phyloP scores from a whole-genome alignment of 2,888 invertebrate species.

The Polietes domitor region DNA sequence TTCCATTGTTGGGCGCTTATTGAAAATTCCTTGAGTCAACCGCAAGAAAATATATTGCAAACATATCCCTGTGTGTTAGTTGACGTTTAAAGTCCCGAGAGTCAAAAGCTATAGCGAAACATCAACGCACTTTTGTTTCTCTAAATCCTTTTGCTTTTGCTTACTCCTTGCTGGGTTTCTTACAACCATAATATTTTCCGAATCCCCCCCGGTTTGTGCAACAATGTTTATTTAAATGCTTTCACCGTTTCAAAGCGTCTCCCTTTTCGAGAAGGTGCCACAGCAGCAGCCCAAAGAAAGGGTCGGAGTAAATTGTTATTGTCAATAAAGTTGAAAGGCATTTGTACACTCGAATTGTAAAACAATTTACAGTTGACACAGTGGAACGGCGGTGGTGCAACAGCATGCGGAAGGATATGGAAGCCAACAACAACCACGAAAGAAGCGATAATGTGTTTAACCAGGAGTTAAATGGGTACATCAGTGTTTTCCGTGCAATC shows the following conservation, averaged over 20 bases:
- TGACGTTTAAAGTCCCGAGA: background rate
- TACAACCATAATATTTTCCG: slow-evolving; percentile 49
- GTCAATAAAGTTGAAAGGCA: slow-evolving; percentile 52
- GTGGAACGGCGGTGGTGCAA: background rate
- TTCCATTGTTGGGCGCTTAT: slow-evolving; percentile 54
- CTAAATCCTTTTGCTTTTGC: background rate
- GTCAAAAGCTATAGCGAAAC: slow-evolving; percentile 6
- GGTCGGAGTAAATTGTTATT: slow-evolving; percentile 21
- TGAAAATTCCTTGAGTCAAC: slow-evolving; percentile 65
- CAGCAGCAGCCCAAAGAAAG: background rate
- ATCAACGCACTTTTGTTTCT: background rate
- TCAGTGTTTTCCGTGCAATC: slow-evolving; percentile 41
- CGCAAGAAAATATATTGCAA: slow-evolving; percentile 59
- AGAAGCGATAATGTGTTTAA: slow-evolving; percentile 48
- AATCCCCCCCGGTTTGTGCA: slow-evolving; percentile 3
- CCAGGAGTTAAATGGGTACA: slow-evolving; percentile 9
- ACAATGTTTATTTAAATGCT: slow-evolving; percentile 41
- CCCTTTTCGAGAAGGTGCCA: background rate
- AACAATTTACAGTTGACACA: slow-evolving; percentile 56
- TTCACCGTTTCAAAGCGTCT: background rate
- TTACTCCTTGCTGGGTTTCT: background rate
- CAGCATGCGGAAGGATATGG: background rate
- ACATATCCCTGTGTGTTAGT: background rate
- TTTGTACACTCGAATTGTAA: slow-evolving; percentile 47
- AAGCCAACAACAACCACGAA: background rate